Evolutionary conservation across 2,113 vertebrate species (phyloP).

Genomic region (Petrocephalus microphthalmus): DNA sequence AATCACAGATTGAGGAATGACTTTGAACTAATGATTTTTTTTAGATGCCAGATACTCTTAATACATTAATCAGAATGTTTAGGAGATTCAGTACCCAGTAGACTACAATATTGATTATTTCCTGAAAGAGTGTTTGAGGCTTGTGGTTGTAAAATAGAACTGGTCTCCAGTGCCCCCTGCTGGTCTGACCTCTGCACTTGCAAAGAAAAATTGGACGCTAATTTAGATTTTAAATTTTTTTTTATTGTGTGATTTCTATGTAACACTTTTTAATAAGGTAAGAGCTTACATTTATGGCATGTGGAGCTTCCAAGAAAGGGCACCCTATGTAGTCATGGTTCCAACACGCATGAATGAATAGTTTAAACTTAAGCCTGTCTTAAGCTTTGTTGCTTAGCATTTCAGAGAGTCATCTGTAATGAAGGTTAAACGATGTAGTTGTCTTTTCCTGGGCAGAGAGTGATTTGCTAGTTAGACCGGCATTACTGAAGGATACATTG

Average conservation of each 20-base stretch:
- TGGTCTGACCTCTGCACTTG: background rate
- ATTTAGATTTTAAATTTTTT: background rate
- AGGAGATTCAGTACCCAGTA: background rate
- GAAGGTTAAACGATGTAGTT: background rate
- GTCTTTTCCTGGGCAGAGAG: background rate
- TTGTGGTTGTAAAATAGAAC: background rate
- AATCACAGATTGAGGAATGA: background rate
- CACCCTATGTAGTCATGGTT: background rate
- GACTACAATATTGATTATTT: background rate
- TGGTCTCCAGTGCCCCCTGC: background rate
- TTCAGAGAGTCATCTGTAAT: background rate
- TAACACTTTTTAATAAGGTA: background rate
- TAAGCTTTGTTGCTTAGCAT: background rate
- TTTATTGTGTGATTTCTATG: background rate
- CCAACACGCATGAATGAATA: background rate
- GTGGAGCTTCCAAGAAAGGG: background rate
- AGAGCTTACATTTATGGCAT: background rate
- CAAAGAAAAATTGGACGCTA: background rate
- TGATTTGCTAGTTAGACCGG: background rate
- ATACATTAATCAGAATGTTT: background rate
- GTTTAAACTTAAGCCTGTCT: background rate
- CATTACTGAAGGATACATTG: background rate
- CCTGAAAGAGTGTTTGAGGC: background rate
- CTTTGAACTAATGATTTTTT: background rate
- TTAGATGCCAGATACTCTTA: background rate